Evolutionary conservation across 1,140 invertebrate genomes (phyloP), one percentile per base, ranked within the genome.

Genomic region (Dinoponera quadriceps): DNA sequence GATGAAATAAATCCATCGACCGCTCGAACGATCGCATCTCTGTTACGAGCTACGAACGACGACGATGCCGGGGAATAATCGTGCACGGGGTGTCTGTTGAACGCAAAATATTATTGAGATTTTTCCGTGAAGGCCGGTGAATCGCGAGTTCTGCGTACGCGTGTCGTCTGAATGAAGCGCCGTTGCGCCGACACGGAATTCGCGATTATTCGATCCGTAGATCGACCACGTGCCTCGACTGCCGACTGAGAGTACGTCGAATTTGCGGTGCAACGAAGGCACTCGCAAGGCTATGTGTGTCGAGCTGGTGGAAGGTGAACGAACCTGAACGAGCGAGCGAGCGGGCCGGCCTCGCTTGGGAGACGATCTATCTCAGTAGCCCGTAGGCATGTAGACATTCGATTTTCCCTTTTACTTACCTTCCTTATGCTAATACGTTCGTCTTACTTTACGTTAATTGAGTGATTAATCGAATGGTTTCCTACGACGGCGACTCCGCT

Each of bases 371-470:
- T 74, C 68, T 74, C 69, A 62, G 74, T 60, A 82, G 68, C 55
- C 69, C 27, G 69, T 57, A 44, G 78, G 69, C 78, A 81, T 60
- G 78, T 81, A 72, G 68, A 49, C 69, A 73, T 57, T 82, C n/a
- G 55, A 80, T 80, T 80, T 80, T 75, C 65, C 77, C 69, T 72
- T 74, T 71, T 68, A 72, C 75, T 82, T 72, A 68, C 54, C 72
- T 87, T 75, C 60, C 62, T 88, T 77, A 82, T 85, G 84, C 82
- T 85, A 86, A 88, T 86, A 62, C 69, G 51, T 9, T 9, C 60
- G 69, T 72, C 57, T 84, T 85, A 82, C 85, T 85, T 83, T 75
- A 62, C 82, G 74, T 77, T 89, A 86, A 88, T 89, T 83, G 82
- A 84, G 74, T 78, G 38, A 44, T 44, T 44, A 87, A 89, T 87